These are phyloP conservation scores for Esox niger DNA, from an alignment of 2,113 vertebrate species.

Conservation along the genomic window DNA sequence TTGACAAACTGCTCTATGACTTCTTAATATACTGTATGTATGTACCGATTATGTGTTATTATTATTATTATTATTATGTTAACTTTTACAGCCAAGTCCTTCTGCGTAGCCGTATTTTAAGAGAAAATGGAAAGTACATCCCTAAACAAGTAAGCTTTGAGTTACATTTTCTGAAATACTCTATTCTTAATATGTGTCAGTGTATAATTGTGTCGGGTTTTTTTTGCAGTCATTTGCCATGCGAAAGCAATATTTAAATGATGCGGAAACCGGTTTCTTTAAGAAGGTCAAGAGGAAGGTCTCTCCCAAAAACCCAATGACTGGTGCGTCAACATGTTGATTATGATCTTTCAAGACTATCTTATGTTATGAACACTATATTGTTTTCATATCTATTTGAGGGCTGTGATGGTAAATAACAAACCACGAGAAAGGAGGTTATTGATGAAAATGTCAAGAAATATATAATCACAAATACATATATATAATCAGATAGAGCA, in stretches of 20 bases:
- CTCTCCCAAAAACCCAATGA: conserved; percentile 79
- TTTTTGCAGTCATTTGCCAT: conserved; percentile 76
- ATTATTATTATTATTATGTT: not conserved
- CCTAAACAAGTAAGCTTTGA: conserved; percentile 71
- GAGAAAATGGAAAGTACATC: conserved; percentile 82
- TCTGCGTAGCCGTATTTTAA: conserved; percentile 76
- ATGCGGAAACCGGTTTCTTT: conserved; percentile 79
- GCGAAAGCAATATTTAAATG: conserved; percentile 82
- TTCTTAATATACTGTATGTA: too few species aligned
- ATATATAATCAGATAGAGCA: too few species aligned
- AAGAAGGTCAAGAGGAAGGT: conserved; percentile 81
- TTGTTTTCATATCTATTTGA: too few species aligned
- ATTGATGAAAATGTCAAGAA: too few species aligned
- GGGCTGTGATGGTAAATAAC: too few species aligned
- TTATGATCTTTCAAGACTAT: not conserved
- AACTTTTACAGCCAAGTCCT: conserved; percentile 75
- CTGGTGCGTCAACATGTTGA: conserved; percentile 57
- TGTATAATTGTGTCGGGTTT: not conserved
- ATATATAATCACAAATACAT: too few species aligned
- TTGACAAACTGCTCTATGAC: too few species aligned
- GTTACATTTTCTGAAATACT: not conserved
- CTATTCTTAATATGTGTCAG: not conserved
- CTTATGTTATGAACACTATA: too few species aligned
- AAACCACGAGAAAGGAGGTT: too few species aligned
- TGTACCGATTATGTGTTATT: not conserved